Percentiles rank a stretch among this genome's conserved stretches.
Evolutionary conservation across 2,888 invertebrate species (phyloP).

Genomic region (Lepas anatifera): DNA sequence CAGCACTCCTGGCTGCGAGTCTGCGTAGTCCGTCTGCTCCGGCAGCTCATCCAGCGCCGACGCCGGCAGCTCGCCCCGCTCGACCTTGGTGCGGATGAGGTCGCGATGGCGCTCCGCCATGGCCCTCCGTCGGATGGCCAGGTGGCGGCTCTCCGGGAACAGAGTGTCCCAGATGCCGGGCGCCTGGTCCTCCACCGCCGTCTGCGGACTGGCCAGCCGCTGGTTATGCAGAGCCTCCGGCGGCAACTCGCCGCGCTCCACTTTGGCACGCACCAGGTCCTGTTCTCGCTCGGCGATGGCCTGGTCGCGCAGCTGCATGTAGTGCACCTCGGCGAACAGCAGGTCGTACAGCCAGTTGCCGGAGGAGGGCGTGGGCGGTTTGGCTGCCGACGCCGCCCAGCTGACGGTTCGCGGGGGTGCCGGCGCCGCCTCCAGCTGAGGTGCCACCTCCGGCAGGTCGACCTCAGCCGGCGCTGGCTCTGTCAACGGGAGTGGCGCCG

Average conservation of each 20-base stretch:
- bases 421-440: not conserved
- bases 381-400: not conserved
- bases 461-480: not conserved
- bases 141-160: not conserved
- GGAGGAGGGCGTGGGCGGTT: not conserved
- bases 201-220: not conserved
- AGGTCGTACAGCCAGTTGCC: conserved; percentile 10
- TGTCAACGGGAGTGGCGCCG: no score
- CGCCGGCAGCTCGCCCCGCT: not conserved
- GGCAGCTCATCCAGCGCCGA: not conserved
- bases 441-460: not conserved
- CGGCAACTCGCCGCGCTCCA: conserved; percentile 7
- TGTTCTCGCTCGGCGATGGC: not conserved
- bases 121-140: not conserved
- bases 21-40: not conserved
- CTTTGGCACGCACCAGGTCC: not conserved
- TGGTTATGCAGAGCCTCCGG: not conserved
- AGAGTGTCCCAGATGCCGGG: not conserved
- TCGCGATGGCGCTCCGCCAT: not conserved
- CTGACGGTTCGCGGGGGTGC: no score
- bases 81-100: not conserved
- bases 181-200: not conserved
- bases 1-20: not conserved
- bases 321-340: not conserved
- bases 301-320: not conserved